Evolutionary conservation across 2,797 vertebrate species (phyloP), one percentile per base, ranked within the genome.

Genomic region (Denticeps clupeoides): DNA sequence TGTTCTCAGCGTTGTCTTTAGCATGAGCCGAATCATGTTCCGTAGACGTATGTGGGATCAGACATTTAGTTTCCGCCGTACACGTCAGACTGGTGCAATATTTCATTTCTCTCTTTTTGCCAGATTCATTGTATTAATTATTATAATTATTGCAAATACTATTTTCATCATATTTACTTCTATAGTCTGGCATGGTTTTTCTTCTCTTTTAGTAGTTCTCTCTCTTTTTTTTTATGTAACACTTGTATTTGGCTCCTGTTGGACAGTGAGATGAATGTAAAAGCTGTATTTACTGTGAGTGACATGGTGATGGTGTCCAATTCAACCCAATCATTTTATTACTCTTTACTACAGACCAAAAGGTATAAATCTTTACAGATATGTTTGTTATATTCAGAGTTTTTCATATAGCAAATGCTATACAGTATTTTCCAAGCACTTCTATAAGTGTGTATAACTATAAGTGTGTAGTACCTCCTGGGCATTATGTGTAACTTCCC

Each of bases 311-410:
- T n/a, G 28, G 27, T n/a, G 27, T 41, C 21, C 12, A 7, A 18
- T 19, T 75, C 75, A 74, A 76, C 73, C 74, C 68, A 64, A 78
- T 79, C 71, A 56, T 69, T 74, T 74, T 47, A 53, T 35, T 62
- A 70, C 75, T 81, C 77, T 87, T 87, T 84, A 86, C 78, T 85
- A 63, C 72, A 80, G 82, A 89, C 80, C 85, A 89, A 89, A 89
- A 84, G 53, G 78, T 75, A 41, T 23, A 42, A 54, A 43, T 55
- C 53, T 51, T 44, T 49, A 59, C 56, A 71, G 52, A 53, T 63
- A 68, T 69, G 74, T 71, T 74, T 86, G 77, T 75, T 73, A 68
- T 80, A 80, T 87, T 88, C 83, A 83, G 86, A 88, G 78, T 68
- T 82, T 80, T 82, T 85, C 75, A 84, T 72, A 74, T 41, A n/a